A percentile compares a stretch with the other conserved stretches of the same genome.
Conservation (phyloP, 2,888 invertebrate species). For the Drosophila gaucha region DNA sequence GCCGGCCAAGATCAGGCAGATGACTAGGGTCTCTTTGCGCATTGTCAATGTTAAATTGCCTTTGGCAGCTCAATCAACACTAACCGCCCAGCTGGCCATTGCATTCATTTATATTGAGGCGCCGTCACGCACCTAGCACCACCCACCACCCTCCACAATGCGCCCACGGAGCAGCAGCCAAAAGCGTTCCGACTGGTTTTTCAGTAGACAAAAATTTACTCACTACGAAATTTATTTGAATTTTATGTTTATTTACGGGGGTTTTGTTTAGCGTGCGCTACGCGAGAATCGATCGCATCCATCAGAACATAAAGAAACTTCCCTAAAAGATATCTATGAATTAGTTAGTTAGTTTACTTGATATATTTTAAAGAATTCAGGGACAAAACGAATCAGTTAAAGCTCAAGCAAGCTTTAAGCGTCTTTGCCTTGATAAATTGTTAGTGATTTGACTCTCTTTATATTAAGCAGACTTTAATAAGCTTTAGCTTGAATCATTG, state of each 20-base stretch:
- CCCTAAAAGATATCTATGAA: background rate
- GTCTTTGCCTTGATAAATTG: too few relatives aligned
- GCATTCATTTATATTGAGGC: slow-evolving; percentile 48
- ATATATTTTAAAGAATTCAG: too few relatives aligned
- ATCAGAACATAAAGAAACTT: background rate
- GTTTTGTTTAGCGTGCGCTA: slow-evolving; percentile 30
- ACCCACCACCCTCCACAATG: too few relatives aligned
- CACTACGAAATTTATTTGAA: slow-evolving; percentile 21
- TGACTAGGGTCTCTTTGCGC: slow-evolving; percentile 33
- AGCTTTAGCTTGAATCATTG: too few relatives aligned
- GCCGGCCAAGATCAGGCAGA: slow-evolving; percentile 41
- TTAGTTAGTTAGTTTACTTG: too few relatives aligned
- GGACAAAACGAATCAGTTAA: too few relatives aligned
- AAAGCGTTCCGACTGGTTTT: slow-evolving; percentile 33
- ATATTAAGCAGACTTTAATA: too few relatives aligned
- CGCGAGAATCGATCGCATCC: slow-evolving; percentile 11
- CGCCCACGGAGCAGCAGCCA: background rate
- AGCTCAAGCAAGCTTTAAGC: too few relatives aligned
- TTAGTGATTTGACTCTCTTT: too few relatives aligned
- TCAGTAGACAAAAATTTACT: slow-evolving; percentile 11
- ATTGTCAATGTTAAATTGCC: slow-evolving; percentile 35
- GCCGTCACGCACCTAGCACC: too few relatives aligned
- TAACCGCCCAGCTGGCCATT: slow-evolving; percentile 20
- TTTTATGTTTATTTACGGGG: slow-evolving; percentile 15
- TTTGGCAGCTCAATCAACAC: slow-evolving; percentile 39